A percentile compares a stretch with the other conserved stretches of the same genome.
phyloP scores from a whole-genome alignment of 2,113 vertebrate species.

The Kryptolebias marmoratus region DNA sequence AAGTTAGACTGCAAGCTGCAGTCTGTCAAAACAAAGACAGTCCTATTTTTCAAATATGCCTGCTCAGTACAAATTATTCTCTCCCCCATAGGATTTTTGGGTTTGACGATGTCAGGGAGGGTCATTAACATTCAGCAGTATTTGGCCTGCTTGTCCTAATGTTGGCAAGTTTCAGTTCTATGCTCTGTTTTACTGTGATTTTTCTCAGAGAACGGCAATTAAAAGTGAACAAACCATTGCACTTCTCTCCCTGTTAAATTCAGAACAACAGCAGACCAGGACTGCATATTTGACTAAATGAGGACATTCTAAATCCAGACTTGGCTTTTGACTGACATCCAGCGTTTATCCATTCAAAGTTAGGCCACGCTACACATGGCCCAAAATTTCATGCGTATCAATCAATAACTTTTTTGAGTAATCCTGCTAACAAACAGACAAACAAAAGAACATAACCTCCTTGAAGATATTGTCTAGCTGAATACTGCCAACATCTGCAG shows the following conservation, averaged over 20 bases:
- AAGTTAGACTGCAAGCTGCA: slow-evolving; percentile 56
- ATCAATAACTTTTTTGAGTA: not conserved
- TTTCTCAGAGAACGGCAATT: slow-evolving; percentile 11
- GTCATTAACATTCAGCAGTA: slow-evolving; percentile 47
- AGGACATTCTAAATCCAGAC: not conserved
- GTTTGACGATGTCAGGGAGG: slow-evolving; percentile 33
- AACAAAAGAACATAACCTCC: not conserved
- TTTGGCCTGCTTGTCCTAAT: slow-evolving; percentile 11
- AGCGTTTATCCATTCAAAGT: not conserved
- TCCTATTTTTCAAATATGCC: slow-evolving; percentile 43
- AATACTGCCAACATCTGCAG: slow-evolving; percentile 28
- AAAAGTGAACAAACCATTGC: slow-evolving; percentile 15
- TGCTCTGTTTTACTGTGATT: not conserved
- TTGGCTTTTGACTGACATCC: no score
- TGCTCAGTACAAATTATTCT: slow-evolving; percentile 53
- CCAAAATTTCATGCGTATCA: no score
- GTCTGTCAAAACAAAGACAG: slow-evolving; percentile 71
- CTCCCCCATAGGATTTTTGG: slow-evolving; percentile 13
- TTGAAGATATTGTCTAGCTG: slow-evolving; percentile 1
- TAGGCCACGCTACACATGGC: no score
- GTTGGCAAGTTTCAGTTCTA: not conserved
- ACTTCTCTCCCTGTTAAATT: not conserved
- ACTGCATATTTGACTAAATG: not conserved
- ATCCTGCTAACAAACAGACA: slow-evolving; percentile 1
- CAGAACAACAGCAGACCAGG: not conserved